Evolutionary conservation across 2,797 vertebrate species (phyloP).

Genomic region (Periophthalmus magnuspinnatus): DNA sequence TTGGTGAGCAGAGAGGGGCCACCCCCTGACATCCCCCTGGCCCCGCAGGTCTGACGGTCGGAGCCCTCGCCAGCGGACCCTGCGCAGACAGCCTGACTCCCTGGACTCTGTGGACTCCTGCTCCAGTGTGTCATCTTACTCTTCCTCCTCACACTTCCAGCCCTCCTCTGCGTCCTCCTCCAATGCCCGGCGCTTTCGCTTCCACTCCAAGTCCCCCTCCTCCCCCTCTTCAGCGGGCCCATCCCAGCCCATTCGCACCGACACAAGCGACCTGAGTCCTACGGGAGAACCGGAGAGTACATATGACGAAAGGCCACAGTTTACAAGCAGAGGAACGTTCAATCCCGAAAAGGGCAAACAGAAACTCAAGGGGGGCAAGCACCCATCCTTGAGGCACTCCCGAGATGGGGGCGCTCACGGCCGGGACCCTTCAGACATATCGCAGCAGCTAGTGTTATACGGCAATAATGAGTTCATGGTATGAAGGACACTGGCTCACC

Average conservation of each 20-base stretch:
- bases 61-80: conserved; percentile 72
- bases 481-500: conserved; percentile 73
- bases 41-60: conserved; percentile 75
- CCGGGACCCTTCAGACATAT: conserved; percentile 77
- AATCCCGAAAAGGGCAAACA: conserved; percentile 93
- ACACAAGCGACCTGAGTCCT: conserved; percentile 60
- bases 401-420: conserved; percentile 72
- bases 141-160: conserved; percentile 83
- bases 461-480: conserved; percentile 98
- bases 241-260: neutral
- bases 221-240: conserved; percentile 53
- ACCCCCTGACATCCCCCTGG: conserved; percentile 71
- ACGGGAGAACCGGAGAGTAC: conserved; percentile 54
- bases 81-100: conserved; percentile 78
- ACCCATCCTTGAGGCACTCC: conserved; percentile 81
- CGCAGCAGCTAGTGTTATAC: conserved; percentile 85
- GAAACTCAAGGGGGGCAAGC: conserved; percentile 88
- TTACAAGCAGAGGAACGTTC: conserved; percentile 91
- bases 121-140: conserved; percentile 78
- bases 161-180: conserved; percentile 77
- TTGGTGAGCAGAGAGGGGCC: conserved; percentile 79
- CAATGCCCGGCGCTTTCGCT: conserved; percentile 82
- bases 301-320: conserved; percentile 82
- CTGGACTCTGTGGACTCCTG: conserved; percentile 78
- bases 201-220: conserved; percentile 86